Conservation (phyloP, 1,140 invertebrate species). For the Magallana gigas region DNA sequence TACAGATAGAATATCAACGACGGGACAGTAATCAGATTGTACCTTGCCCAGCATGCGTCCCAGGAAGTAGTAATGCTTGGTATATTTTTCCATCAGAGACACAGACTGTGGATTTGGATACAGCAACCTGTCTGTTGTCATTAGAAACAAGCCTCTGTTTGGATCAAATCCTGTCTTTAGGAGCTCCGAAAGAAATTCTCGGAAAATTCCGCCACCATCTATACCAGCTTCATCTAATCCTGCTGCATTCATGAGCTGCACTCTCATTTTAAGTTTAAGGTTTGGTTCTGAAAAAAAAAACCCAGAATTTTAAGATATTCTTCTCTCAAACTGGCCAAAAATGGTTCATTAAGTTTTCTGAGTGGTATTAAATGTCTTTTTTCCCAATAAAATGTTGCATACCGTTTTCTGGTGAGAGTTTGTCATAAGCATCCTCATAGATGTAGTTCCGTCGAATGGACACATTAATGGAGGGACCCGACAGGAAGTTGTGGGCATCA, state of each 20-base stretch:
- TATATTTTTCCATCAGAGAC: conserved; percentile 90
- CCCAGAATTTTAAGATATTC: neutral
- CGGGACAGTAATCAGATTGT: conserved; percentile 47
- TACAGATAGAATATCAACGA: too few relatives aligned
- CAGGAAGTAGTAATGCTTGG: conserved; percentile 96
- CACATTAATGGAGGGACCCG: conserved; percentile 87
- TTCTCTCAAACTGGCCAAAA: too few relatives aligned
- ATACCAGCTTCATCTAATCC: conserved; percentile 96
- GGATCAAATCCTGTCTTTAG: conserved; percentile 98
- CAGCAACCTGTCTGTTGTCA: conserved; percentile 94
- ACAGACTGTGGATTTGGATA: conserved; percentile 97
- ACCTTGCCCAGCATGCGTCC: conserved; percentile 96
- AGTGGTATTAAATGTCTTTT: neutral
- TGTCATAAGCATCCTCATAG: conserved; percentile 98
- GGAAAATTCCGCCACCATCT: conserved; percentile 93
- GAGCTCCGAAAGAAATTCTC: conserved; percentile 86
- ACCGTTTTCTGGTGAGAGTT: conserved; percentile 93
- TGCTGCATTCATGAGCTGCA: conserved; percentile 93
- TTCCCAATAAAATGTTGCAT: neutral
- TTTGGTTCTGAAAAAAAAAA: conserved; percentile 86
- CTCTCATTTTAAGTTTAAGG: conserved; percentile 89
- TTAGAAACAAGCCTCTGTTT: conserved; percentile 94
- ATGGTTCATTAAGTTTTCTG: too few relatives aligned
- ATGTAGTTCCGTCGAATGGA: conserved; percentile 93
- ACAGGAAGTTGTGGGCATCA: conserved; percentile 85